Evolutionary conservation across 2,888 invertebrate species (phyloP).

Genomic region (Ferrisia virgata): DNA sequence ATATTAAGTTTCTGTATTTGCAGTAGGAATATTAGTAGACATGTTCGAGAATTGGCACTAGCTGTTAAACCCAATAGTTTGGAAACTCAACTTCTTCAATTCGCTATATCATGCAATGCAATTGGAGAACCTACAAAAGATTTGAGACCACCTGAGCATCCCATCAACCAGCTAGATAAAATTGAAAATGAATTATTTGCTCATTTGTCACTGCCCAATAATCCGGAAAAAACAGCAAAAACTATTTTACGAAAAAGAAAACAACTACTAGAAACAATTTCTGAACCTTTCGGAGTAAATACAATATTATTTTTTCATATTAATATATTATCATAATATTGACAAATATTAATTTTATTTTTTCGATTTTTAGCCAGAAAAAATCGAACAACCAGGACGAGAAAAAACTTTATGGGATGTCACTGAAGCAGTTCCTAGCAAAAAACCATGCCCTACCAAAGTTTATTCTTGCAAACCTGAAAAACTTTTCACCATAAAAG

Average conservation of each 20-base stretch:
- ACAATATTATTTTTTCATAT: too few relatives aligned
- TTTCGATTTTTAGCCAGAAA: not conserved
- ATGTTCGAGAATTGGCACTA: constrained; percentile 50
- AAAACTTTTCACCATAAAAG: constrained; percentile 11
- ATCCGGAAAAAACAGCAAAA: constrained; percentile 47
- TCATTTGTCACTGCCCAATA: constrained; percentile 53
- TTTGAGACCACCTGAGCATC: constrained; percentile 52
- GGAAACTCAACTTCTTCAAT: constrained; percentile 52
- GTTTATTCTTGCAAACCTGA: constrained; percentile 33
- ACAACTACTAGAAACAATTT: constrained; percentile 42
- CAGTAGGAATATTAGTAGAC: constrained; percentile 44
- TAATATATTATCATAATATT: not conserved
- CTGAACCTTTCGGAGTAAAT: constrained; percentile 46
- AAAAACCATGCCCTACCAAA: not conserved
- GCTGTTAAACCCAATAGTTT: constrained; percentile 53
- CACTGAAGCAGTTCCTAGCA: not conserved
- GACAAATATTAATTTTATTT: not conserved
- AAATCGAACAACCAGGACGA: not conserved
- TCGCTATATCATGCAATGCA: constrained; percentile 51
- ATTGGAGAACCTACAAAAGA: constrained; percentile 43
- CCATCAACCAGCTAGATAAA: constrained; percentile 58
- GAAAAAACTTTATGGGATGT: constrained; percentile 19
- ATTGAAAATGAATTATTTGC: constrained; percentile 58
- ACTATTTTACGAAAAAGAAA: constrained; percentile 47
- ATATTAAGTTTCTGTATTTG: not conserved